Percentiles rank a stretch among this genome's conserved stretches.
Evolutionary conservation across 2,113 vertebrate species (phyloP).

Genomic region (Neogobius melanostomus): DNA sequence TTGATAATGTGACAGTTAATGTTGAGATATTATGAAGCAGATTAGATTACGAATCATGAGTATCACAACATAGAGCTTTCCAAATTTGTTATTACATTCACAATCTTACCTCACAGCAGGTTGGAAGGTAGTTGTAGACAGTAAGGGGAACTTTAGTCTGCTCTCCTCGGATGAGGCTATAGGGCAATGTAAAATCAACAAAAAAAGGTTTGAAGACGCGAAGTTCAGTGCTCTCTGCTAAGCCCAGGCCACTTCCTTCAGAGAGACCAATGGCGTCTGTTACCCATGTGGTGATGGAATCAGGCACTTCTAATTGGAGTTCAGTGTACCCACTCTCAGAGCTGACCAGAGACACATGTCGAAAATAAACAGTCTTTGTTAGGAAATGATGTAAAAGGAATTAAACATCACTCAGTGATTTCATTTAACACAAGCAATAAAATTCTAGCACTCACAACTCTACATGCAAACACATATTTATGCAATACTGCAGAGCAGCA

Average conservation of each 20-base stretch:
- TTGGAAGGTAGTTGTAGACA: conserved; percentile 86
- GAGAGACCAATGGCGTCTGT: conserved; percentile 83
- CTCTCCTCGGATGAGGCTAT: conserved; percentile 85
- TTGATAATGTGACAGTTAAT: not conserved
- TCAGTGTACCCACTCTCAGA: conserved; percentile 77
- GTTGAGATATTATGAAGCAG: not conserved
- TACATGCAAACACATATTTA: conserved; percentile 26
- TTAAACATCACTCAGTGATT: conserved; percentile 12
- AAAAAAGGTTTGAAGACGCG: conserved; percentile 91
- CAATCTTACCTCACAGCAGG: conserved; percentile 81
- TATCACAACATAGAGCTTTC: too few relatives aligned
- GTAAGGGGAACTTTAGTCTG: conserved; percentile 90
- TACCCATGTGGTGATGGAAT: conserved; percentile 94
- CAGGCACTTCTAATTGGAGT: conserved; percentile 81
- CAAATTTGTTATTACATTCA: not conserved
- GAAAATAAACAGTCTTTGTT: conserved; percentile 9
- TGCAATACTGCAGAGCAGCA: conserved; percentile 40
- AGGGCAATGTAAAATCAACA: conserved; percentile 87
- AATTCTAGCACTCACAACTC: not conserved
- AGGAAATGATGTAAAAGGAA: conserved; percentile 9
- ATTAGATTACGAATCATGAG: not conserved
- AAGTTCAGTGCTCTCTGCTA: conserved; percentile 78
- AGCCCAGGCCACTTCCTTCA: conserved; percentile 79
- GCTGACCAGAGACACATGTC: conserved; percentile 56
- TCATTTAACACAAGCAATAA: conserved; percentile 21